Conservation (phyloP, 2,888 invertebrate genomes). For the Acheta domesticus region DNA sequence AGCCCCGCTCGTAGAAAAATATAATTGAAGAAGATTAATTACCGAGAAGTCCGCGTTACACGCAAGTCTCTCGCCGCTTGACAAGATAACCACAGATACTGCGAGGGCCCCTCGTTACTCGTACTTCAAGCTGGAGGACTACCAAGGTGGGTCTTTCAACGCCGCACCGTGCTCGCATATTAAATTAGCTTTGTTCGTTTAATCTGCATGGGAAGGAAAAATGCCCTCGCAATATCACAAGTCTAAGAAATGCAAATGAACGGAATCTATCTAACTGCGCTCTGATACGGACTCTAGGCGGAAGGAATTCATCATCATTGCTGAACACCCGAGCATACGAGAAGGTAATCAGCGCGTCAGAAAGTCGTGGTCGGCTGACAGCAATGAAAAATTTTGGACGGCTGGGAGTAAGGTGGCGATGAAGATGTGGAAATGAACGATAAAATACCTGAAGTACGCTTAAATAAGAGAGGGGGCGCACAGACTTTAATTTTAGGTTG, state of each 20-base stretch:
- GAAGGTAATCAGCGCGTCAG: background rate
- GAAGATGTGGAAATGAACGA: background rate
- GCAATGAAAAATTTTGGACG: background rate
- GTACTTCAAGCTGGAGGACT: no score
- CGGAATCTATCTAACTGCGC: background rate
- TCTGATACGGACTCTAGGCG: background rate
- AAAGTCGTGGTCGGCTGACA: background rate
- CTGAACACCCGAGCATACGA: background rate
- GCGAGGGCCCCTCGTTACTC: background rate
- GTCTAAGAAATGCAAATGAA: background rate
- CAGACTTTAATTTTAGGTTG: background rate
- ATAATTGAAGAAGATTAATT: slow-evolving; percentile 18
- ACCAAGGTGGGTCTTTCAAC: background rate
- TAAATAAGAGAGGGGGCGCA: background rate
- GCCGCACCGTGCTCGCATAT: background rate
- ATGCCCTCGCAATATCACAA: background rate
- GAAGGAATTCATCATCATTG: background rate
- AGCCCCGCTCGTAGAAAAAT: background rate
- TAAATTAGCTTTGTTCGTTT: background rate
- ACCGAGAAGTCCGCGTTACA: background rate
- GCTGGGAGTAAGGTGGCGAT: background rate
- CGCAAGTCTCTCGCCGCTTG: background rate
- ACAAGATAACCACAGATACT: slow-evolving; percentile 9
- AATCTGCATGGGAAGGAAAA: slow-evolving; percentile 11
- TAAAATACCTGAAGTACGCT: background rate